Conservation (phyloP, 2,888 invertebrate species). For the Ligdia adustata region DNA sequence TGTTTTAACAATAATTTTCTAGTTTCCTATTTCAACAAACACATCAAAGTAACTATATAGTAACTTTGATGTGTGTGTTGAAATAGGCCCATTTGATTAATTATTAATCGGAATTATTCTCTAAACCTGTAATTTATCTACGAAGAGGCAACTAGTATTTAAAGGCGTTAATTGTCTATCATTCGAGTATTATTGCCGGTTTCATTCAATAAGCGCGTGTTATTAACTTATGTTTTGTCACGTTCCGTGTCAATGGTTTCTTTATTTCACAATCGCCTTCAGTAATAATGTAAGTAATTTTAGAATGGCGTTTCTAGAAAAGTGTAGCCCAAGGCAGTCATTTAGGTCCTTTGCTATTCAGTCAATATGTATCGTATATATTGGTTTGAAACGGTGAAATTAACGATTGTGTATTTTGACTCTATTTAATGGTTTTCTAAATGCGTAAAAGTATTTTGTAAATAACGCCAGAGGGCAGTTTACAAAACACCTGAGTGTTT, state of each 20-base stretch:
- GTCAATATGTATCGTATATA: neutral
- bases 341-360: constrained; percentile 2
- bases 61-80: too few species aligned
- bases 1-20: too few species aligned
- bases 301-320: neutral
- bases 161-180: constrained; percentile 4
- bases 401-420: constrained; percentile 17
- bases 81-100: too few species aligned
- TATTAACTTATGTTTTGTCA: constrained; percentile 12
- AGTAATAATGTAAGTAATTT: neutral
- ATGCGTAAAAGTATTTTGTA: constrained; percentile 66
- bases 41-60: too few species aligned
- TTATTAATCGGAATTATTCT: too few species aligned
- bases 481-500: constrained; percentile 54
- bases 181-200: constrained; percentile 3
- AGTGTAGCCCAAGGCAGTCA: neutral
- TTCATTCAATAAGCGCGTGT: constrained; percentile 4
- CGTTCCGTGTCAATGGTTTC: constrained; percentile 6
- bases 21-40: too few species aligned
- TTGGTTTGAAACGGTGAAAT: neutral
- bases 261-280: constrained; percentile 6
- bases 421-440: constrained; percentile 51
- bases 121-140: too few species aligned
- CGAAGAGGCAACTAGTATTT: too few species aligned
- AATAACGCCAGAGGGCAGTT: constrained; percentile 58